Percentiles rank a stretch among this genome's conserved stretches.
Evolutionary conservation across 2,113 vertebrate species (phyloP).

Genomic region (Furnarius figulus): DNA sequence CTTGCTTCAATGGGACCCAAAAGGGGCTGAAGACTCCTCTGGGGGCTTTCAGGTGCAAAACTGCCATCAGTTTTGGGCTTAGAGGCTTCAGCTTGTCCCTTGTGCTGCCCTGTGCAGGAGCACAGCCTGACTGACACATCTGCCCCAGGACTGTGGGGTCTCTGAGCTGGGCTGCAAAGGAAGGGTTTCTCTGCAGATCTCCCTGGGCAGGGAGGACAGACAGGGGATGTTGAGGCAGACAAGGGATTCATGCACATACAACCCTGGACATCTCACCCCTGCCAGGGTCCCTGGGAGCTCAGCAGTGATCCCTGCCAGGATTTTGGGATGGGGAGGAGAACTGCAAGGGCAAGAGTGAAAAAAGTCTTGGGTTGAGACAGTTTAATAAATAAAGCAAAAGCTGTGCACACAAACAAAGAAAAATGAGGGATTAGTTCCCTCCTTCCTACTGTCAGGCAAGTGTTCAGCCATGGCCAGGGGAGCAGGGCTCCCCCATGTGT

Average conservation of each 20-base stretch:
- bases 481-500: neutral
- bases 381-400: neutral
- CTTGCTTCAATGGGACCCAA: neutral
- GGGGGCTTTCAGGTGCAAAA: neutral
- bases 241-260: neutral
- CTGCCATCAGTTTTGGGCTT: neutral
- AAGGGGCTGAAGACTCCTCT: neutral
- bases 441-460: neutral
- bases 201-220: neutral
- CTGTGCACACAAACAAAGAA: rapidly evolving
- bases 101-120: rapidly evolving
- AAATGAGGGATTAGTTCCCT: neutral
- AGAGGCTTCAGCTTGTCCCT: neutral
- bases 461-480: neutral
- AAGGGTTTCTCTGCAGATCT: neutral
- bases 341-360: neutral
- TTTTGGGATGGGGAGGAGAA: neutral
- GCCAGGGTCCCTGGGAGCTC: neutral
- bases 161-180: neutral
- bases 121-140: neutral
- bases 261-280: too few relatives aligned
- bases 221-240: neutral
- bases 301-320: neutral
- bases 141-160: neutral
- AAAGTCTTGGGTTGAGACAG: rapidly evolving